Evolutionary conservation across 2,797 vertebrate species (phyloP), one percentile per base, ranked within the genome.

Genomic region (Avahi laniger): DNA sequence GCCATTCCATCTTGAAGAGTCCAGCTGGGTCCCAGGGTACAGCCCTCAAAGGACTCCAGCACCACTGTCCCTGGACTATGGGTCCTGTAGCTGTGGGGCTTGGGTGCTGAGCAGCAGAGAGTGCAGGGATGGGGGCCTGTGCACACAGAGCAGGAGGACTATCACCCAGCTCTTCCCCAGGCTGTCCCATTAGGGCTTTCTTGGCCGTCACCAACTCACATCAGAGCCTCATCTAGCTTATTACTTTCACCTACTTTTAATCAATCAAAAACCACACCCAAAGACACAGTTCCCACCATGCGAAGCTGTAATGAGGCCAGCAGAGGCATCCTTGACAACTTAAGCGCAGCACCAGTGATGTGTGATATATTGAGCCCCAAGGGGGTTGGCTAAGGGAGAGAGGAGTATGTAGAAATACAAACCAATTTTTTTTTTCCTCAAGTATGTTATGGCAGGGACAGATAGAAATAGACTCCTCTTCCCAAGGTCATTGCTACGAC

Each of bases 271-370:
- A 78, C 97, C 94, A 65, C 93, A 61, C 79, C 96, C 28, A 46
- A 59, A 98, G 81, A 65, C 96, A 97, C 96, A 97, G 97, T 97
- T 94, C 94, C 97, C 88, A 97, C 96, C 97, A 48, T 0, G 97
- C 98, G 97, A 93, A 97, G 94, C 65, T 88, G 18, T 95, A 67
- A 97, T 2, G 54, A 96, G 70, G 85, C 41, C 33, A 96, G 84
- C 92, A 96, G 97, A 97, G 83, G 86, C 86, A 91, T 73, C 96
- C 38, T 26, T 96, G 69, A 43, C 97, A 97, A 97, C 81, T 63
- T 18, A 14, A 94, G 95, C 83, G 95, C 87, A 97, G 83, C 7
- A 8, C 30, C 85, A 87, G 48, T 4, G 48, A 67, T 65, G 91
- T 82, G 91, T 96, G 95, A 91, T n/a, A 80, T 4, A 95, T 57